Conservation (phyloP, 2,797 vertebrate genomes). For the Muscicapa striata region DNA sequence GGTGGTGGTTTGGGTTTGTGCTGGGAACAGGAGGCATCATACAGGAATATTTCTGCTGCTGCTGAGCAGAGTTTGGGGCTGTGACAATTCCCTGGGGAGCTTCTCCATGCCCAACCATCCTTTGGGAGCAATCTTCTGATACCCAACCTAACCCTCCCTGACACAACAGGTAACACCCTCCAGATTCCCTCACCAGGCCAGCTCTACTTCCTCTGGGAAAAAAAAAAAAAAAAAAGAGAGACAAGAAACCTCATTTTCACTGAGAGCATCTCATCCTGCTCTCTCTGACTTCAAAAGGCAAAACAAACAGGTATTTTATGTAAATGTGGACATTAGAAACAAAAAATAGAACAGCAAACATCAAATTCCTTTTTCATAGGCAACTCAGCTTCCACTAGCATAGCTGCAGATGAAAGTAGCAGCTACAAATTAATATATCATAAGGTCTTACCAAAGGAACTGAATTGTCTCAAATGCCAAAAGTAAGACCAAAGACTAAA, state of each 20-base stretch:
- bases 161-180: not conserved
- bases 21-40: not conserved
- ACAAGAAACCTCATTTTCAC: not conserved
- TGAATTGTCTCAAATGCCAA: conserved; percentile 33
- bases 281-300: conserved; percentile 4
- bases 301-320: conserved; percentile 50
- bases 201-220: not conserved
- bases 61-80: not conserved
- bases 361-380: conserved; percentile 29
- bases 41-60: not conserved
- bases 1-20: not conserved
- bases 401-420: conserved; percentile 49
- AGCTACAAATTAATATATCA: conserved; percentile 60
- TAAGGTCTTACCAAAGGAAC: conserved; percentile 9
- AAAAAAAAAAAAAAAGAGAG: not conserved
- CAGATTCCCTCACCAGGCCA: not conserved
- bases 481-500: conserved; percentile 46
- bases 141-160: not conserved
- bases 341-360: conserved; percentile 51
- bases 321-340: conserved; percentile 53
- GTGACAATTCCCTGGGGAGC: not conserved
- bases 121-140: not conserved
- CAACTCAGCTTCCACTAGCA: not conserved
- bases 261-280: not conserved
- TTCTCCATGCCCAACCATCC: not conserved